Base-by-base conservation (phyloP, 2,113 vertebrate species). In the Oncorhynchus mykiss region DNA sequence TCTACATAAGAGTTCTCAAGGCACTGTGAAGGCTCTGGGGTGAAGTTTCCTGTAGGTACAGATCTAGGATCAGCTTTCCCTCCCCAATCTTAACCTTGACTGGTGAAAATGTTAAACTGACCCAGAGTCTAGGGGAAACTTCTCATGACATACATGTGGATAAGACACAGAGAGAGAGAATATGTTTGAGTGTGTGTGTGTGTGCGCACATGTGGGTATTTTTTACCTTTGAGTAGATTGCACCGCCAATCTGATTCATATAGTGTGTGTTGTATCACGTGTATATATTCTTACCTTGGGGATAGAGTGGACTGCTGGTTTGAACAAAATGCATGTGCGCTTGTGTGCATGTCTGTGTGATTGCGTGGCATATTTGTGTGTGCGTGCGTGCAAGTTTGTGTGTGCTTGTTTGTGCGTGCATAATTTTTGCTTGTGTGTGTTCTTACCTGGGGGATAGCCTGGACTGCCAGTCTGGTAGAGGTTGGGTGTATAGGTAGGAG, bases 381-480 rank as follows among this genome's bases (percentile, higher is more conserved):
- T 24, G 59, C 8, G 0, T 62, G 59, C 1, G 18, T 4, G 51
- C 4, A 18, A 14, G 51, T 54, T 4, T 11, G 59, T 24, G 59
- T 8, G 54, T 57, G 54, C 6, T 4, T 62, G 22, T 24, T 5
- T 65, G 25, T 16, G 31, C 29, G 14, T 14, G 65, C 45, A 48
- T 5, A 20, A 57, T 34, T 34, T 49, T 39, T 64, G 20, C 27
- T 22, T 18, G 20, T 27, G 39, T 66, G 24, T 45, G 39, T 49
- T n/a, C 73, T 90, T 78, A 92, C 91, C 91, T 96, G 95, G 96
- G 91, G 97, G 97, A 20, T 99, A 99, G 89, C 96, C 97, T 1
- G 97, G 96, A 92, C 95, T 99, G 84, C 95, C 96, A 85, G 97
- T 95, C 80, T 97, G 95, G 83, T 99, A 99, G 85, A 99, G 94